A percentile compares a stretch with the other conserved stretches of the same genome.
phyloP scores from a whole-genome alignment of 2,797 vertebrate genomes.

The Darevskia nairensis region DNA sequence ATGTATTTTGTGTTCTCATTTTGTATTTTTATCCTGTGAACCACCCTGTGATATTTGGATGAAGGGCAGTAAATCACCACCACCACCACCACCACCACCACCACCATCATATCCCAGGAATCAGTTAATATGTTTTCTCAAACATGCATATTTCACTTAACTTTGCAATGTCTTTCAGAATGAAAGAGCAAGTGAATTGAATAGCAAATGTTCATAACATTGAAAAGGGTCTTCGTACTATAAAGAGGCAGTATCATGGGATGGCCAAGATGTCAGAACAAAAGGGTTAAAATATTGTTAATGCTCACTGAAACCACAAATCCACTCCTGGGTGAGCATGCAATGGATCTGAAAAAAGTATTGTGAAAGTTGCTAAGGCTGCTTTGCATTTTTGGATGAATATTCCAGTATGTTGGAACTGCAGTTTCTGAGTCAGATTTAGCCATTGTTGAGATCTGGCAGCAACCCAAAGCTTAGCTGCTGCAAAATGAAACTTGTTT shows the following conservation, averaged over 20 bases:
- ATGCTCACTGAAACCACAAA: not conserved
- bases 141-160: not conserved
- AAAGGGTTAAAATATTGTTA: not conserved
- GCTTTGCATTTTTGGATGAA: not conserved
- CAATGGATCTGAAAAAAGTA: not conserved
- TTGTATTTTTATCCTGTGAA: too few species aligned
- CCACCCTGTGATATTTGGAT: too few species aligned
- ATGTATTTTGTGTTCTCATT: too few species aligned
- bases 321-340: not conserved
- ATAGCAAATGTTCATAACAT: not conserved
- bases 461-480: not conserved
- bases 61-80: too few species aligned
- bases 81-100: too few species aligned
- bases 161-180: not conserved
- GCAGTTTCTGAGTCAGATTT: not conserved
- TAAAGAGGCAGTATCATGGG: not conserved
- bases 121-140: not conserved
- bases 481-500: constrained; percentile 36
- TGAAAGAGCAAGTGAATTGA: not conserved
- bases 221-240: not conserved
- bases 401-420: not conserved
- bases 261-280: not conserved
- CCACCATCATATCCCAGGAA: too few species aligned
- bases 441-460: constrained; percentile 14
- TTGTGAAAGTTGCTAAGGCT: not conserved